Evolutionary conservation across 2,888 invertebrate genomes (phyloP).

Genomic region (Labia minor): DNA sequence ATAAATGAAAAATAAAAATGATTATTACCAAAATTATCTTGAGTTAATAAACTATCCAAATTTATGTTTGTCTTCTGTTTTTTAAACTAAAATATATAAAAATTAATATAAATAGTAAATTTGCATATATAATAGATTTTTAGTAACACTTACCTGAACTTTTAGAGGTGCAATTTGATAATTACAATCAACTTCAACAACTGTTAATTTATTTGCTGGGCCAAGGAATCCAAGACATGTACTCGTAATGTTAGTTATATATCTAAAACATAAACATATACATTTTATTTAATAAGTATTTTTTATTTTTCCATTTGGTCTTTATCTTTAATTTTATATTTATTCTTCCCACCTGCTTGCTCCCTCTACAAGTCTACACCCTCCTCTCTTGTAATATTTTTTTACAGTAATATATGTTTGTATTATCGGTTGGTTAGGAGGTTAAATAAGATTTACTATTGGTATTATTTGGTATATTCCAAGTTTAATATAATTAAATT

Average conservation of each 20-base stretch:
- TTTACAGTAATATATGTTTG: too few species aligned
- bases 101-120: background rate
- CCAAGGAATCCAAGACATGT: background rate
- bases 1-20: too few species aligned
- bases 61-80: background rate
- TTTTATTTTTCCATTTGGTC: too few species aligned
- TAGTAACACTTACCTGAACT: background rate
- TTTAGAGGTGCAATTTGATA: background rate
- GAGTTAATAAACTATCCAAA: background rate
- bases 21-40: background rate
- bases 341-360: too few species aligned
- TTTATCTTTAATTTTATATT: too few species aligned
- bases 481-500: too few species aligned
- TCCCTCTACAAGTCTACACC: too few species aligned
- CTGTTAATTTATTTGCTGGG: background rate
- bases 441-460: too few species aligned
- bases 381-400: too few species aligned
- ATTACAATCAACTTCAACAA: background rate
- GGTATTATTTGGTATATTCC: too few species aligned
- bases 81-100: background rate
- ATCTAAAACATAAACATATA: background rate
- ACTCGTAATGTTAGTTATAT: background rate
- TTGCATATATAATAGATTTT: background rate
- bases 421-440: too few species aligned
- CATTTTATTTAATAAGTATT: too few species aligned